Base-by-base conservation (phyloP, 2,113 vertebrate species). In the Chlamydotis undulata region DNA sequence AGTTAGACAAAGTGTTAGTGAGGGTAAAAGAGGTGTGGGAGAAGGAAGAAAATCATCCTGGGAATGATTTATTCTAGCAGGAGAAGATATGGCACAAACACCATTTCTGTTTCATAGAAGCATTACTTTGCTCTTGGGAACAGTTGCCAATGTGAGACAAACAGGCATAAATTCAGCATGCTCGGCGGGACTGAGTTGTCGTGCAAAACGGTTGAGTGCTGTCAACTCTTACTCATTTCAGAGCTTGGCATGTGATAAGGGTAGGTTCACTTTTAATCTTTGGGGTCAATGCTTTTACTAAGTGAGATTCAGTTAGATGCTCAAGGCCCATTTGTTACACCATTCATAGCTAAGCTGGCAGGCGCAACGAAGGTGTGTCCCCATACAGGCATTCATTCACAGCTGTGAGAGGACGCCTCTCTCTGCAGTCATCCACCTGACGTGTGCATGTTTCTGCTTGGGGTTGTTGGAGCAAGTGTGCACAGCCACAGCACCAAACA, bases 401-500 rank as follows among this genome's bases (percentile, higher is more conserved):
- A 7, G 14, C 33, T 14, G n/a, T 2, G 22, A 10, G 8, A 29
- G 9, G 68, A 11, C 17, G 50, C 23, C 64, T 14, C 37, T 50
- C 63, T 0, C 0, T 6, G 56, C 21, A 9, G n/a, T 33, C 29
- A 19, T 4, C 29, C 28, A 2, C 39, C 16, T 22, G 29, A 7
- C 39, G 5, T 0, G 7, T 5, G 23, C 24, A 0, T 3, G 3
- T 7, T 65, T 59, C 69, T 33, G 15, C 49, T 68, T 3, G 14
- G 25, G 41, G 33, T 6, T 2, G 2, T 24, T 1, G 6, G 49
- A 59, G 76, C 29, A 50, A n/a, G 29, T 0, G 4, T 41, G 64
- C 53, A 4, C 37, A 49, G 70, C 28, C 61, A 11, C 33, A 39
- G 37, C 59, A 29, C 35, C 28, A 16, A 37, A 45, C 82, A 26